Base-by-base conservation (phyloP, 2,797 vertebrate genomes). In the Intellagama lesueurii region DNA sequence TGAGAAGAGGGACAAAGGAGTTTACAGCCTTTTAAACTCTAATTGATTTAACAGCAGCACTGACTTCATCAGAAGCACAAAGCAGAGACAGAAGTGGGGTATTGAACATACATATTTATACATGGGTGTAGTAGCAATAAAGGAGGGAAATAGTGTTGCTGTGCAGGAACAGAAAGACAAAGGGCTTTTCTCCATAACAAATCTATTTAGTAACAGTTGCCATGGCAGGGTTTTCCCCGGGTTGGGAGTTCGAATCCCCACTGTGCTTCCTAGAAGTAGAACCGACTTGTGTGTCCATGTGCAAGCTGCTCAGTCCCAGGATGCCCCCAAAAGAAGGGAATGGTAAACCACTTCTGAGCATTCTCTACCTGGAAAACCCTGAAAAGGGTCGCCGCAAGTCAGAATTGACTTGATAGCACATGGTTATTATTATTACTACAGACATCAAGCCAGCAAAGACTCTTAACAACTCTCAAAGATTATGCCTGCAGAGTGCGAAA, bases 41-140 rank as follows among this genome's bases (percentile, higher is more conserved):
- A 82, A 87, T 72, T 60, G 79, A 75, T 88, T 88, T 81, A 52
- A 44, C 79, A 73, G 69, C 28, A 76, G 83, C 16, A 4, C 52
- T 26, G 5, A 60, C 72, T 85, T 76, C 44, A 69, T 69, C 64
- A 56, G 49, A 64, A 75, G 7, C 35, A 26, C 75, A 30, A 64
- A 88, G 11, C n/a, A 7, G 52, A 82, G 5, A 32, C 16, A 82
- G 17, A 64, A 64, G 22, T 7, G 4, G 7, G 35, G 52, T 28
- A 32, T 1, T 66, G 35, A 3, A 75, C 28, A 73, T 73, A 64
- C 40, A 35, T 12, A n/a, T 30, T 8, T 22, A 56, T 24, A 72
- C n/a, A 56, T 40, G 4, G 7, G 5, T 87, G 19, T 47, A 76
- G 22, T 52, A 14, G 30, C 52, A 35, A 16, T 56, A 30, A 5